Evolutionary conservation across 2,797 vertebrate genomes (phyloP).

Genomic region (Onychomys torridus): DNA sequence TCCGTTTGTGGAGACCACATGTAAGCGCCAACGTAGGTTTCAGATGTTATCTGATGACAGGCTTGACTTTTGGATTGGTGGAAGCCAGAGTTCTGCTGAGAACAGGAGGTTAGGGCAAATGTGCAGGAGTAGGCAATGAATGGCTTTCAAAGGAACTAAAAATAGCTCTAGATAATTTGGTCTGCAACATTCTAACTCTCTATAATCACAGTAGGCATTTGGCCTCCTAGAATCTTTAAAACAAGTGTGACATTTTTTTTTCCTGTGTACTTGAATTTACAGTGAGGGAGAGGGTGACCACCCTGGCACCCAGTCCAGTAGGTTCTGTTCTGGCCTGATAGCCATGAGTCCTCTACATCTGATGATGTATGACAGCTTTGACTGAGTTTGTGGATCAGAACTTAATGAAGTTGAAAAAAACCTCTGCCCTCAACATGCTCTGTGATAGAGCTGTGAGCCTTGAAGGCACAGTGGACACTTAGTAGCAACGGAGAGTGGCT

Average conservation of each 20-base stretch:
- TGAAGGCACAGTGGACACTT: background rate
- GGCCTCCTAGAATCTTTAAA: background rate
- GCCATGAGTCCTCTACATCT: slow-evolving; percentile 96
- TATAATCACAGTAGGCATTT: background rate
- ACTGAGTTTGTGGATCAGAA: slow-evolving; percentile 97
- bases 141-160: background rate
- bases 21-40: background rate
- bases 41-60: background rate
- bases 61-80: background rate
- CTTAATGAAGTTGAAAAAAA: slow-evolving; percentile 95
- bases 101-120: background rate
- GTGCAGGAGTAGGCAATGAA: background rate
- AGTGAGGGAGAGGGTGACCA: slow-evolving; percentile 92
- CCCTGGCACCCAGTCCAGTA: slow-evolving; percentile 94
- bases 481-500: background rate
- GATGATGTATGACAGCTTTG: slow-evolving; percentile 96
- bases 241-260: background rate
- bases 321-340: slow-evolving; percentile 94
- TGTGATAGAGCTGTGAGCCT: slow-evolving; percentile 91
- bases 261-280: background rate
- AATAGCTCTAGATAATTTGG: background rate
- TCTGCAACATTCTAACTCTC: background rate
- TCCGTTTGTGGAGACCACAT: background rate
- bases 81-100: background rate
- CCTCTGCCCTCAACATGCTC: slow-evolving; percentile 95